Conservation (phyloP, 2,888 invertebrate species). For the Rotaria magnacalcarata region DNA sequence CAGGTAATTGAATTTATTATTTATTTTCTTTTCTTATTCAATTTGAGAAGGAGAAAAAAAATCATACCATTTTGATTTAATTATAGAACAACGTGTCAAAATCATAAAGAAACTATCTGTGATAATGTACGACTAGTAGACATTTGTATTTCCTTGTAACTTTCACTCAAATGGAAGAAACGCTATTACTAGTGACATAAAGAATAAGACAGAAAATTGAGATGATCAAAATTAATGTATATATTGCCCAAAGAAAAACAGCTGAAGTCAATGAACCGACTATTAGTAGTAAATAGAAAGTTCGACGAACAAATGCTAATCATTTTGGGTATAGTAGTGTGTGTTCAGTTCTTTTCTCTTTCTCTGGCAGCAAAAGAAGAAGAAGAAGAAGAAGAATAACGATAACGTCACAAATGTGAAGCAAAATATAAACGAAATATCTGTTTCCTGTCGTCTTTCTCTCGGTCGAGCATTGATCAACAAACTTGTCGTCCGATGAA, state of each 20-base stretch:
- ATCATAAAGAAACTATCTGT: not conserved
- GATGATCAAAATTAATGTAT: not conserved
- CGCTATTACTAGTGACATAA: too few species aligned
- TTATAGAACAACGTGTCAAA: not conserved
- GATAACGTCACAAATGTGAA: not conserved
- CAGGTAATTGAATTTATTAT: not conserved
- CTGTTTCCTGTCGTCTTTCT: constrained; percentile 14
- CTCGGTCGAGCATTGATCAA: constrained; percentile 6
- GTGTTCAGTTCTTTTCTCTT: not conserved
- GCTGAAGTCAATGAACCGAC: not conserved
- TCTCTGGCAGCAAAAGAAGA: not conserved
- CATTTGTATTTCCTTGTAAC: not conserved
- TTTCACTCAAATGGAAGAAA: not conserved
- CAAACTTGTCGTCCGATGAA: not conserved
- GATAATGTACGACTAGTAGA: not conserved
- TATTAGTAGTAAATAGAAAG: too few species aligned
- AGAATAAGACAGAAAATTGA: too few species aligned
- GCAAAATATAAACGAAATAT: not conserved
- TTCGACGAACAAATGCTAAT: not conserved
- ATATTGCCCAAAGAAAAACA: not conserved
- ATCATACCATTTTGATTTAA: not conserved
- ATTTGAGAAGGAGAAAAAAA: not conserved
- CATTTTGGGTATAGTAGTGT: not conserved
- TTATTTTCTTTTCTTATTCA: not conserved
- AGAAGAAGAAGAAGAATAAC: not conserved